Conservation (phyloP, 2,797 vertebrate genomes). For the Crocidura indochinensis region DNA sequence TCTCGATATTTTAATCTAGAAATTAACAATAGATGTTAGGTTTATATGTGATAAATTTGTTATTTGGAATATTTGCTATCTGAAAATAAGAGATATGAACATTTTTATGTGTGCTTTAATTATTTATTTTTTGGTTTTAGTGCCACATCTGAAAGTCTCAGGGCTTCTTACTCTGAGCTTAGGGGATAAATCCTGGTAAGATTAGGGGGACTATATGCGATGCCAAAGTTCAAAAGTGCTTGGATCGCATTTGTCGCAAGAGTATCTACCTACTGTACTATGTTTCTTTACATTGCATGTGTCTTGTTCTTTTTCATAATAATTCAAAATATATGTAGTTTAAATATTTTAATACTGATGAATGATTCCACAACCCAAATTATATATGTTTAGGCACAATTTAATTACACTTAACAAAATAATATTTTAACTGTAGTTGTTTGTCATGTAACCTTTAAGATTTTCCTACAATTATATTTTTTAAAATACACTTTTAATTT, state of each 20-base stretch:
- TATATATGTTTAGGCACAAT: not conserved
- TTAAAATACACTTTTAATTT: slow-evolving; percentile 31
- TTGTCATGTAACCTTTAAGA: not conserved
- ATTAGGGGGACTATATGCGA: too few relatives aligned
- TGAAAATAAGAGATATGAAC: not conserved
- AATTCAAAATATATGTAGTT: not conserved
- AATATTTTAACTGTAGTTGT: not conserved
- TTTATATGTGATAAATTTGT: not conserved
- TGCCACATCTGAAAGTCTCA: too few relatives aligned
- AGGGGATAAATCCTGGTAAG: too few relatives aligned
- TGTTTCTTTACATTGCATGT: not conserved
- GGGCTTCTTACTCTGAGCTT: too few relatives aligned
- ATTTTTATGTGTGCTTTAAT: not conserved
- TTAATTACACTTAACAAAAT: not conserved
- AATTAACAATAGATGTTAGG: not conserved
- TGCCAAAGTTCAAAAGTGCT: too few relatives aligned
- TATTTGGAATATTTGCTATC: not conserved
- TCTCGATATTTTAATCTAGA: not conserved
- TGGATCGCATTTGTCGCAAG: too few relatives aligned
- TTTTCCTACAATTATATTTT: slow-evolving; percentile 48
- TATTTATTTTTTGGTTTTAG: too few relatives aligned
- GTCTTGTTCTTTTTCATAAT: not conserved
- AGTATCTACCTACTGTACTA: too few relatives aligned
- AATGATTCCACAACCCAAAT: not conserved
- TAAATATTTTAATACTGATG: not conserved